These are phyloP conservation scores for Nicator chloris DNA, from an alignment of 2,113 vertebrate species.

Conservation along the genomic window DNA sequence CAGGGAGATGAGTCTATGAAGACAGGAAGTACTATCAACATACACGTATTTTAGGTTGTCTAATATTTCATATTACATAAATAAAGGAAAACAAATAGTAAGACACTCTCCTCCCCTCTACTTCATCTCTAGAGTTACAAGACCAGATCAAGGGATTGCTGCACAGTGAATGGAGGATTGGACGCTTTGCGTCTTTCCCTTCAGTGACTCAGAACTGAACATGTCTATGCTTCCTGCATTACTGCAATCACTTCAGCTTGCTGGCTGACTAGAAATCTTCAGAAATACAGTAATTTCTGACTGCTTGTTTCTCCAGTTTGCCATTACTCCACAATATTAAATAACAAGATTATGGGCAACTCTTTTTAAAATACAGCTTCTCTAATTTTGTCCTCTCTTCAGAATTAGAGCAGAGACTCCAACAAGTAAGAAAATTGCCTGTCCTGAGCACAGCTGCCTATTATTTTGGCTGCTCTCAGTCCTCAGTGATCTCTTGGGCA, in stretches of 20 bases:
- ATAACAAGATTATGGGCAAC: background rate
- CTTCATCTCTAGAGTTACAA: background rate
- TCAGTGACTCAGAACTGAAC: background rate
- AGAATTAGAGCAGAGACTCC: background rate
- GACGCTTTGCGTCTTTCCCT: background rate
- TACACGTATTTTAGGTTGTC: background rate
- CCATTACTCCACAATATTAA: background rate
- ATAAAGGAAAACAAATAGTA: background rate
- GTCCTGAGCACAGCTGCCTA: background rate
- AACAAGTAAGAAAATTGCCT: background rate
- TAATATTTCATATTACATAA: background rate
- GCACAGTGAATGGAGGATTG: rapidly evolving
- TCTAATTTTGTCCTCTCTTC: background rate
- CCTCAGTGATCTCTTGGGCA: background rate
- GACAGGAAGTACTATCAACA: background rate
- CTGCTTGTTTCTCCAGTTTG: background rate
- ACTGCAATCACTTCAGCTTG: background rate
- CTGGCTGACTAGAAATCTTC: background rate
- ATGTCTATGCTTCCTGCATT: background rate
- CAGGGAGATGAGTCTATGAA: background rate
- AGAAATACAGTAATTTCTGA: background rate
- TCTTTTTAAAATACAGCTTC: background rate
- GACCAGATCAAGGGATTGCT: background rate
- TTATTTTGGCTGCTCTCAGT: background rate
- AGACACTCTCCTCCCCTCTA: background rate